Evolutionary conservation across 2,113 vertebrate species (phyloP).

Genomic region (Mastomys natalensis): DNA sequence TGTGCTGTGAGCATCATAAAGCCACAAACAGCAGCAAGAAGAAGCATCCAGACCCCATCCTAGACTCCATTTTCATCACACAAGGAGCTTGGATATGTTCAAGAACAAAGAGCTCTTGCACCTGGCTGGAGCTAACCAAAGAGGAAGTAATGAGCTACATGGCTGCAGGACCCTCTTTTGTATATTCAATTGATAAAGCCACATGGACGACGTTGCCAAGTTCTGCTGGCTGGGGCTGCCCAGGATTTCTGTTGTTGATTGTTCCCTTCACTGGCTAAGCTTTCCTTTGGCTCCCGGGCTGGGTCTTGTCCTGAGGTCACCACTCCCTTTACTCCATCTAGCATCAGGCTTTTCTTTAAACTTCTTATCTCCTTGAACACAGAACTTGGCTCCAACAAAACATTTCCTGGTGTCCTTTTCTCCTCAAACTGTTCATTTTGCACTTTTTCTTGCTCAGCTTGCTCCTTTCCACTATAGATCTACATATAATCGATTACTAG

Average conservation of each 20-base stretch:
- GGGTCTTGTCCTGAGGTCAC: not conserved
- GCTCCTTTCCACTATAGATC: not conserved
- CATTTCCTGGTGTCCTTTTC: not conserved
- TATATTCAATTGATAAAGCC: not conserved
- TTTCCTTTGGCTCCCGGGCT: not conserved
- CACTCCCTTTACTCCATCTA: not conserved
- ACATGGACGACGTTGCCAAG: not conserved
- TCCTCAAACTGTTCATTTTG: not conserved
- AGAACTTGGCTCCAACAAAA: not conserved
- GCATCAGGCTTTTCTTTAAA: not conserved
- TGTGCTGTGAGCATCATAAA: not conserved
- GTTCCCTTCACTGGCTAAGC: not conserved
- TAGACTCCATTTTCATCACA: not conserved
- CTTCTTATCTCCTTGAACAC: not conserved
- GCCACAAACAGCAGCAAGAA: not conserved
- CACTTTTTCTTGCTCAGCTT: not conserved
- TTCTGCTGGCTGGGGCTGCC: not conserved
- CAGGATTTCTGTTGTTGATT: not conserved
- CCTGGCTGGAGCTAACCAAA: not conserved
- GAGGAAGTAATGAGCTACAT: not conserved
- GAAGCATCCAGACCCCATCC: not conserved
- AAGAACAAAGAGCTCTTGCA: not conserved
- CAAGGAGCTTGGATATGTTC: not conserved
- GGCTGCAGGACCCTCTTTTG: not conserved
- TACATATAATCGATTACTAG: not conserved